Evolutionary conservation across 1,140 invertebrate genomes (phyloP).

Genomic region (Meteorus sp.): DNA sequence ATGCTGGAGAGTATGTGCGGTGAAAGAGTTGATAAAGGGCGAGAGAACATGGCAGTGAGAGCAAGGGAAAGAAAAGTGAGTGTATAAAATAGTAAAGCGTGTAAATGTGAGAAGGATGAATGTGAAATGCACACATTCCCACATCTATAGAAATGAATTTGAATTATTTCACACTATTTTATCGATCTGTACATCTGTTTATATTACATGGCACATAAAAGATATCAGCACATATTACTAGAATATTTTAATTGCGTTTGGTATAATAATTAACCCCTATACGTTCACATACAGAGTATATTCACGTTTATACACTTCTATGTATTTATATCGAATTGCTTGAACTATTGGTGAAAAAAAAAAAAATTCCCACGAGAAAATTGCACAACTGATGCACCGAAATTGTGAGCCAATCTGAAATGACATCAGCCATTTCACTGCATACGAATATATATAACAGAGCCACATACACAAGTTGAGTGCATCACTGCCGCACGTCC

Average conservation of each 20-base stretch:
- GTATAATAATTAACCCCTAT: no score
- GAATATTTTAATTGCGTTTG: no score
- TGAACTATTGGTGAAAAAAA: no score
- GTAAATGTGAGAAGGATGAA: conserved; percentile 15
- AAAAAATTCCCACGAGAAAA: neutral
- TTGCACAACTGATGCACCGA: conserved; percentile 8
- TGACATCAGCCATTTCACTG: conserved; percentile 29
- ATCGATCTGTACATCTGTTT: neutral
- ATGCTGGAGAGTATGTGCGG: no score
- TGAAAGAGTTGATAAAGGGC: no score
- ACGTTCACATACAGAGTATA: no score
- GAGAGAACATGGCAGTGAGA: neutral
- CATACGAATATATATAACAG: neutral
- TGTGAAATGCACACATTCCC: conserved; percentile 21
- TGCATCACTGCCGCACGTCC: neutral
- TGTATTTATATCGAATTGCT: no score
- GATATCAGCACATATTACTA: no score
- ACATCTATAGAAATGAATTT: neutral
- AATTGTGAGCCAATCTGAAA: conserved; percentile 27
- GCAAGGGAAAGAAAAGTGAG: neutral
- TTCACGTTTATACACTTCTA: no score
- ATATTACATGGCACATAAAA: no score
- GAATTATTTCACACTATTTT: neutral
- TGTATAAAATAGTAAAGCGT: neutral
- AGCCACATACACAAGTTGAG: neutral